A percentile compares a stretch with the other conserved stretches of the same genome.
Evolutionary conservation across 1,140 invertebrate genomes (phyloP).

Genomic region (Harlomillsia oculata): DNA sequence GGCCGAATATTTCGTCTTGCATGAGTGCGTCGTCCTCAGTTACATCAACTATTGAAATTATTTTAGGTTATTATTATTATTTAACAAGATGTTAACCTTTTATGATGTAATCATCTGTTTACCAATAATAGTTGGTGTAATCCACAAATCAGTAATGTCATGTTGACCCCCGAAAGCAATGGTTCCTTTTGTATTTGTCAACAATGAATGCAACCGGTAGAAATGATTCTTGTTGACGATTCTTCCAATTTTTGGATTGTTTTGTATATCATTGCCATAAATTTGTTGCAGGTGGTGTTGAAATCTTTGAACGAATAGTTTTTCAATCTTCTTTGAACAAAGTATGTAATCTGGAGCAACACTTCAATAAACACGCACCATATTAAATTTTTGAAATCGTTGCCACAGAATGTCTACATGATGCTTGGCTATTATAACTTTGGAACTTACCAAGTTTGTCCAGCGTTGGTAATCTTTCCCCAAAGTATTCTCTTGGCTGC

Average conservation of each 20-base stretch:
- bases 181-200: constrained; percentile 22
- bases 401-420: too few relatives aligned
- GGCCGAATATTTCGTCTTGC: constrained; percentile 28
- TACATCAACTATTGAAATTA: constrained; percentile 11
- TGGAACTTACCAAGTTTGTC: constrained; percentile 94
- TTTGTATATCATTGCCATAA: constrained; percentile 44
- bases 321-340: constrained; percentile 40
- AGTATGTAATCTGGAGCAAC: constrained; percentile 54
- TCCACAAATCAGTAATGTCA: constrained; percentile 14
- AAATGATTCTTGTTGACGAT: constrained; percentile 79
- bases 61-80: background rate
- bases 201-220: constrained; percentile 29
- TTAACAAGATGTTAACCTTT: background rate
- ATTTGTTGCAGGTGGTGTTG: constrained; percentile 43
- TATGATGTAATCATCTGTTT: background rate
- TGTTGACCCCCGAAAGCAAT: constrained; percentile 19
- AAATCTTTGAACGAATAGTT: constrained; percentile 37
- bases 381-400: too few relatives aligned
- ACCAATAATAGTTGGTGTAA: constrained; percentile 23
- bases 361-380: too few relatives aligned
- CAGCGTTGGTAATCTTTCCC: constrained; percentile 60
- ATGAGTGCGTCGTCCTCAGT: constrained; percentile 18
- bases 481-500: constrained; percentile 70
- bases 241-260: constrained; percentile 66
- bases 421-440: too few relatives aligned